phyloP scores from a whole-genome alignment of 2,113 vertebrate species.

The Dipodomys ordii region DNA sequence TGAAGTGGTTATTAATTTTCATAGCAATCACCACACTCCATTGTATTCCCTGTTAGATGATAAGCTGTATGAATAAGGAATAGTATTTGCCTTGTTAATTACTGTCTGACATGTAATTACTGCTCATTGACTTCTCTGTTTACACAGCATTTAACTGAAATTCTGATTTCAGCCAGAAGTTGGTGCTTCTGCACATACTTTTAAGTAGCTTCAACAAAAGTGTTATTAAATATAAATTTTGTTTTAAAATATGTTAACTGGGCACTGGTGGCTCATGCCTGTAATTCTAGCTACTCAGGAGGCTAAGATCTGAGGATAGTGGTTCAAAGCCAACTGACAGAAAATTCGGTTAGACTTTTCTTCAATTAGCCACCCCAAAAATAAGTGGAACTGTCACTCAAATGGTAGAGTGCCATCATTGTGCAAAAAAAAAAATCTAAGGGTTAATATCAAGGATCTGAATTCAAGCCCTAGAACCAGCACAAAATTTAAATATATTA shows the following conservation, averaged over 20 bases:
- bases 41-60: constrained; percentile 13
- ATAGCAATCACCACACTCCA: constrained; percentile 18
- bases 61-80: constrained; percentile 31
- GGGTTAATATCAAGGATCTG: too few relatives aligned
- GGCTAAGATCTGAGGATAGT: too few relatives aligned
- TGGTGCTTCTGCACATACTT: constrained; percentile 8
- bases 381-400: too few relatives aligned
- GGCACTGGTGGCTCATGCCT: too few relatives aligned
- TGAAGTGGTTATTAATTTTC: constrained; percentile 63
- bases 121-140: not conserved
- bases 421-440: too few relatives aligned
- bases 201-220: constrained; percentile 33
- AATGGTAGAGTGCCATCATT: too few relatives aligned
- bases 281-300: too few relatives aligned
- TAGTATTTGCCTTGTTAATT: constrained; percentile 34
- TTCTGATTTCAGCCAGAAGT: constrained; percentile 12
- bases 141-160: not conserved
- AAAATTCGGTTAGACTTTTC: too few relatives aligned
- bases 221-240: not conserved
- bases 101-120: constrained; percentile 12
- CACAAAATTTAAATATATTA: not conserved
- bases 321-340: too few relatives aligned
- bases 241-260: too few relatives aligned
- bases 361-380: too few relatives aligned
- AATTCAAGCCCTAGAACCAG: not conserved